Evolutionary conservation across 1,140 invertebrate species (phyloP).

Genomic region (Drosophila tropicalis): DNA sequence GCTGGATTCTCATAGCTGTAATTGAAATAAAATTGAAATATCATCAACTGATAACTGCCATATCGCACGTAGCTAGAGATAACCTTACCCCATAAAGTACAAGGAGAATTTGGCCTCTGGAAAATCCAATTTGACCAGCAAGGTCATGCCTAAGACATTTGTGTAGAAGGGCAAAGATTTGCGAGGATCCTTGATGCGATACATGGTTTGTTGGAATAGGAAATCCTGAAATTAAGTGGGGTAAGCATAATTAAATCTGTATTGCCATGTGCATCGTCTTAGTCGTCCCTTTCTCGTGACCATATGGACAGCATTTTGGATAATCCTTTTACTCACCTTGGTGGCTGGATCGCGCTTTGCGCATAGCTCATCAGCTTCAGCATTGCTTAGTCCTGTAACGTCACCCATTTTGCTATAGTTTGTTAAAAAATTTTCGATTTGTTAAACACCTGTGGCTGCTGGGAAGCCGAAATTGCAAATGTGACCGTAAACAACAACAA

Average conservation of each 20-base stretch:
- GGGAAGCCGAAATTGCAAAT: constrained; percentile 14
- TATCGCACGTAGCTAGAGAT: constrained; percentile 26
- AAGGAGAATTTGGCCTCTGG: constrained; percentile 94
- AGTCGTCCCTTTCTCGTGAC: too few species aligned
- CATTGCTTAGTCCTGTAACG: constrained; percentile 85
- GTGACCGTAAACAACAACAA: not conserved
- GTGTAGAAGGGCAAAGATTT: constrained; percentile 95
- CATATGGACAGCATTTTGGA: too few species aligned
- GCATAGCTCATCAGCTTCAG: constrained; percentile 88
- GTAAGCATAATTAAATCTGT: not conserved
- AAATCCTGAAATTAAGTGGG: constrained; percentile 87
- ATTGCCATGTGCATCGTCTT: not conserved
- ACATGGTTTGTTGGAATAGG: constrained; percentile 98
- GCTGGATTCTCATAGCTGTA: constrained; percentile 88
- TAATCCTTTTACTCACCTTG: constrained; percentile 83
- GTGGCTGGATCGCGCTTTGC: constrained; percentile 86
- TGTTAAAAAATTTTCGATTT: constrained; percentile 22
- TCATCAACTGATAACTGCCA: constrained; percentile 10
- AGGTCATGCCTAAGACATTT: constrained; percentile 94
- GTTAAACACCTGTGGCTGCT: constrained; percentile 35
- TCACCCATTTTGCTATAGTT: constrained; percentile 83
- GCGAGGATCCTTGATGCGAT: constrained; percentile 95
- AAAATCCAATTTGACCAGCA: constrained; percentile 95
- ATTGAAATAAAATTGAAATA: constrained; percentile 9
- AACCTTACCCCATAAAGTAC: constrained; percentile 92